Base-by-base conservation (phyloP, 2,888 invertebrate species). In the Callyntrura guangdongensis region DNA sequence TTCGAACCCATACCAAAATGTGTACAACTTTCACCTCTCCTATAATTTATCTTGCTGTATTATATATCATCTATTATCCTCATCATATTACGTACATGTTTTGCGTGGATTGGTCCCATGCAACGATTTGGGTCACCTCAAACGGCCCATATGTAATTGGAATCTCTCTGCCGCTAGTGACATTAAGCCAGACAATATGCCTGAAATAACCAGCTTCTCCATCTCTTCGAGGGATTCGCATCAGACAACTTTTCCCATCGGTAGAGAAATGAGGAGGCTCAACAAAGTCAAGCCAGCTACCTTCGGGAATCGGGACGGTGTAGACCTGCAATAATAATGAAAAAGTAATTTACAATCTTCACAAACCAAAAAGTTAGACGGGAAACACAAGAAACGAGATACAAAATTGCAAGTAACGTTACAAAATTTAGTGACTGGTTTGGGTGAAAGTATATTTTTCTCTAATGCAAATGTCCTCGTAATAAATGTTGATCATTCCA, bases 71-170 rank as follows among this genome's bases (percentile, higher is more conserved):
- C 2, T 53, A 14, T n/a, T 53, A 53, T n/a, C n/a, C n/a, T n/a
- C 53, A 53, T 6, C 36, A 36, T 6, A 17, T 61, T 59, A 96
- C 96, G 96, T 94, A 97, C 96, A 97, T 96, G 81, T 96, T 95
- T 92, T 96, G 96, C 93, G 96, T 96, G 87, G 96, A 95, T 94
- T 97, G 97, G 94, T 98, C 97, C 97, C 97, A 98, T 0, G 97
- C 97, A 8, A 97, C 95, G 27, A 98, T 96, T 94, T 96, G 96
- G 0, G 97, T 97, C 83, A 97, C 96, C 94, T 97, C 97, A 93
- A 96, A 97, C 81, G 96, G 96, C 0, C 97, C 97, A 94, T 97
- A 96, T 0, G 97, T 97, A 59, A 98, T 95, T 4, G 94, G 93
- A 64, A 93, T 92, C 88, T 93, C 93, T 47, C 92, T 93, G 9